phyloP scores from a whole-genome alignment of 2,113 vertebrate genomes.

The Microtus oregoni region DNA sequence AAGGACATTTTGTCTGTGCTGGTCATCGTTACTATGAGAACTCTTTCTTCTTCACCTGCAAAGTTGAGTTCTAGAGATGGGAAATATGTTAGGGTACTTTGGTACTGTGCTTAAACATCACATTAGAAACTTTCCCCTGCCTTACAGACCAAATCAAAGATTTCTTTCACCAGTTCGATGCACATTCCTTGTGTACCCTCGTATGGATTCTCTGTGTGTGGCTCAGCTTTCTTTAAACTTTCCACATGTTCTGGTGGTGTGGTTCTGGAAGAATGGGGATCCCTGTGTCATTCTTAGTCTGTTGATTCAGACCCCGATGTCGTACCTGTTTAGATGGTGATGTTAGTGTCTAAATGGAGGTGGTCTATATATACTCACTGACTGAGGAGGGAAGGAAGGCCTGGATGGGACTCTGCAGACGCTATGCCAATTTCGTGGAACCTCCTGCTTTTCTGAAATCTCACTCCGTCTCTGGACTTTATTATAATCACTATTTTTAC shows the following conservation, averaged over 20 bases:
- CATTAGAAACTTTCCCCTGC: neutral
- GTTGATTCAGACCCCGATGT: neutral
- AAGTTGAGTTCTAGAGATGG: neutral
- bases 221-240: neutral
- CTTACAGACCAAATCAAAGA: neutral
- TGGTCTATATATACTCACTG: rapidly evolving
- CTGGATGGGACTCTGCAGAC: slow-evolving; percentile 23
- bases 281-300: neutral
- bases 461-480: neutral
- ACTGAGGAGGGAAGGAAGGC: neutral
- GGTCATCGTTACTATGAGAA: neutral
- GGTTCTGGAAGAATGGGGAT: neutral
- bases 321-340: neutral
- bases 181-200: neutral
- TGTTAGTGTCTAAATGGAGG: neutral
- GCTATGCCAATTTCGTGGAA: slow-evolving; percentile 39
- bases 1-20: neutral
- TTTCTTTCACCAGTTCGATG: neutral
- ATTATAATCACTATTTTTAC: neutral
- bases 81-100: neutral
- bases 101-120: neutral
- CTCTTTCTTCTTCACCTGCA: neutral
- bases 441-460: slow-evolving; percentile 10
- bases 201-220: neutral
- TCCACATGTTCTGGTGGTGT: neutral